phyloP scores from a whole-genome alignment of 2,888 invertebrate species.

The Calephelis perditalis region DNA sequence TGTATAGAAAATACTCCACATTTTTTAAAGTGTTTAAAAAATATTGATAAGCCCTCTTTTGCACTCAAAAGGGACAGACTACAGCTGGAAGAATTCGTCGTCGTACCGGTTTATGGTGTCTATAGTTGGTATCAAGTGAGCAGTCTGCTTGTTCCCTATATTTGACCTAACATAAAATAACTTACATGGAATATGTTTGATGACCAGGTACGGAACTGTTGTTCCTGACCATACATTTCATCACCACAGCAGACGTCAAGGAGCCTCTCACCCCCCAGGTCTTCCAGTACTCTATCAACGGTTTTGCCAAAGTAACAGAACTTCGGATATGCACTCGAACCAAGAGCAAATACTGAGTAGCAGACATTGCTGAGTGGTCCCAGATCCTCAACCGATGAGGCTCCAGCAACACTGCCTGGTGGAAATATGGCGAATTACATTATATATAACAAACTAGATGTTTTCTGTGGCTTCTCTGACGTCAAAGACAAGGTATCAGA shows the following conservation, averaged over 20 bases:
- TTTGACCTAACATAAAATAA: constrained; percentile 16
- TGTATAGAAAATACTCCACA: too few relatives aligned
- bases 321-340: constrained; percentile 97
- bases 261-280: constrained; percentile 93
- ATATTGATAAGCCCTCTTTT: too few relatives aligned
- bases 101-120: too few relatives aligned
- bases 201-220: constrained; percentile 94
- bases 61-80: too few relatives aligned
- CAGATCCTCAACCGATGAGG: constrained; percentile 86
- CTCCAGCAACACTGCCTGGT: constrained; percentile 84
- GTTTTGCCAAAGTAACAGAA: constrained; percentile 96
- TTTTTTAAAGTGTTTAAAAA: too few relatives aligned
- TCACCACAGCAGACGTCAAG: constrained; percentile 90
- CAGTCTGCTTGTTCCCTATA: too few relatives aligned
- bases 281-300: constrained; percentile 91
- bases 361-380: constrained; percentile 93
- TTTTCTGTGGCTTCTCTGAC: not conserved
- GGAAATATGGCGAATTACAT: constrained; percentile 33
- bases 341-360: constrained; percentile 95
- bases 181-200: constrained; percentile 89
- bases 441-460: constrained; percentile 35
- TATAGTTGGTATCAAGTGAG: too few relatives aligned
- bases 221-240: constrained; percentile 96
- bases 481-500: too few relatives aligned
- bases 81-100: too few relatives aligned